A percentile compares a stretch with the other conserved stretches of the same genome.
Evolutionary conservation across 2,113 vertebrate species (phyloP).

Genomic region (Sclerurus mexicanus): DNA sequence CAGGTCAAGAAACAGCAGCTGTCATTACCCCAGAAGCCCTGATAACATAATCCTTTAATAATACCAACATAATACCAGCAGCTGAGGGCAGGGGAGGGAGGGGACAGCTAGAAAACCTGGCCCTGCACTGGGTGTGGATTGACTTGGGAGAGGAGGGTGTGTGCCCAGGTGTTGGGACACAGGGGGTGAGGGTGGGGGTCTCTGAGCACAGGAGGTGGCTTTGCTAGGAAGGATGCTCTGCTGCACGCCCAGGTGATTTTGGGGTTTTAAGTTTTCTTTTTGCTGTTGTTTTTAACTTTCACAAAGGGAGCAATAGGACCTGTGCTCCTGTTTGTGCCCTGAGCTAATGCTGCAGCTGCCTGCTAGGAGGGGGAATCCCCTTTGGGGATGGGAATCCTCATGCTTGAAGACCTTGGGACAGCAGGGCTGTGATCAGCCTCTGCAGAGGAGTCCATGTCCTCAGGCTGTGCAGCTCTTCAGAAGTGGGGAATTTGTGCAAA

Average conservation of each 20-base stretch:
- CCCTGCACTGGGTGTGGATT: not conserved
- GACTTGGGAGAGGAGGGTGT: rapidly evolving
- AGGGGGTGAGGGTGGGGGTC: not conserved
- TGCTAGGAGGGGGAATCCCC: not conserved
- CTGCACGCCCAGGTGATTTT: not conserved
- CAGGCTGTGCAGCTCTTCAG: not conserved
- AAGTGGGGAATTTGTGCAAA: not conserved
- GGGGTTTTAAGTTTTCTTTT: not conserved
- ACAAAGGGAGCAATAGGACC: not conserved
- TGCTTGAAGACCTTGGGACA: not conserved
- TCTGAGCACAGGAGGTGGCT: not conserved
- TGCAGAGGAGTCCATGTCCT: not conserved
- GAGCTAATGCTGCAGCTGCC: not conserved
- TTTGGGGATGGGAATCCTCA: not conserved
- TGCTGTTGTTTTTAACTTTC: not conserved
- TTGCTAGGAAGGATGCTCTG: not conserved
- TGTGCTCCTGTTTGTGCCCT: not conserved
- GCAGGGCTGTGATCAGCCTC: not conserved
- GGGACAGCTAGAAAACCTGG: not conserved
- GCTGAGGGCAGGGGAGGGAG: not conserved
- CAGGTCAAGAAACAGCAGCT: constrained; percentile 26
- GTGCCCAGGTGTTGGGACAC: not conserved
- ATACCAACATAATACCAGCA: not conserved
- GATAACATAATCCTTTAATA: constrained; percentile 58
- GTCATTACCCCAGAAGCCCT: constrained; percentile 11